phyloP scores from a whole-genome alignment of 2,113 vertebrate species.

The Bujurquina vittata region DNA sequence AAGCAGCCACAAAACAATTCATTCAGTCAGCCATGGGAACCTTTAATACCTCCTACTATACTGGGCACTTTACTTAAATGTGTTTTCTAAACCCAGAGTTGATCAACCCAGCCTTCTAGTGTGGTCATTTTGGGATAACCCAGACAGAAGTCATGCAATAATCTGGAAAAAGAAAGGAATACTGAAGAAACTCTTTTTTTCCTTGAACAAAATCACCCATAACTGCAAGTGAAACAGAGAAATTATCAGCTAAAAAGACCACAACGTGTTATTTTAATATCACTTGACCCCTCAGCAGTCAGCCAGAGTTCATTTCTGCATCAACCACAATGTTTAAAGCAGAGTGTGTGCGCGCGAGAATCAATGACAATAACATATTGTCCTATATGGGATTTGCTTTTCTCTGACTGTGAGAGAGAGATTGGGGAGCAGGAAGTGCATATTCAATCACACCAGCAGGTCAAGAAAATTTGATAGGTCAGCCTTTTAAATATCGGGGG shows the following conservation, averaged over 20 bases:
- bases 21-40: conserved; percentile 76
- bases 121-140: conserved; percentile 2
- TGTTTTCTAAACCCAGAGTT: conserved; percentile 48
- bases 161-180: not conserved
- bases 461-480: conserved; percentile 77
- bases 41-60: conserved; percentile 42
- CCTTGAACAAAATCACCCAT: conserved; percentile 10
- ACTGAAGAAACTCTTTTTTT: not conserved
- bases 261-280: conserved; percentile 23
- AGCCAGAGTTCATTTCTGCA: conserved; percentile 56
- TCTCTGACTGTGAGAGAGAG: conserved; percentile 67
- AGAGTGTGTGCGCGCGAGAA: conserved; percentile 31
- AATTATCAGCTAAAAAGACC: conserved; percentile 37
- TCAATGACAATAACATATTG: conserved; percentile 64
- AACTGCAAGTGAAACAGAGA: conserved; percentile 22
- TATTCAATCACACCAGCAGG: conserved; percentile 74
- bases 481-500: conserved; percentile 72
- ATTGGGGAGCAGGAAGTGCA: conserved; percentile 73
- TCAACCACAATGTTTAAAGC: conserved; percentile 46
- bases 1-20: conserved; percentile 58
- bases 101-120: not conserved
- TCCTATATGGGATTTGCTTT: conserved; percentile 55
- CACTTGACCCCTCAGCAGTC: conserved; percentile 42
- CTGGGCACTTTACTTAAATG: conserved; percentile 58
- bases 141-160: not conserved